phyloP scores from a whole-genome alignment of 2,797 vertebrate species.

The Okamejei kenojei region DNA sequence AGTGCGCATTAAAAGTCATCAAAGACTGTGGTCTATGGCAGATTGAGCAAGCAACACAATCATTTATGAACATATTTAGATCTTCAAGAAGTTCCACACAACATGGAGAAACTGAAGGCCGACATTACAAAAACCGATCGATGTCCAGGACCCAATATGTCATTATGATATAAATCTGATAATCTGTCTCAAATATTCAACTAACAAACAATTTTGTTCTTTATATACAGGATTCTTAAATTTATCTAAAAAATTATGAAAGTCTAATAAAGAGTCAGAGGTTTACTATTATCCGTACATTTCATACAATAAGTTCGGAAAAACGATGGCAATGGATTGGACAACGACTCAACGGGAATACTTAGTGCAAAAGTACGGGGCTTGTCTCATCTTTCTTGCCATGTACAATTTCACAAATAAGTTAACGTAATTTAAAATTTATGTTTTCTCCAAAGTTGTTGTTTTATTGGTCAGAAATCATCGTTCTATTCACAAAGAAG shows the following conservation, averaged over 20 bases:
- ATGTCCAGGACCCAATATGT: background rate
- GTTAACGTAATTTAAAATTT: background rate
- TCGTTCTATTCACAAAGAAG: no score
- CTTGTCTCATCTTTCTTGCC: background rate
- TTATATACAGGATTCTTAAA: conserved; percentile 59
- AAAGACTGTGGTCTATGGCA: background rate
- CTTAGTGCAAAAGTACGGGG: conserved; percentile 71
- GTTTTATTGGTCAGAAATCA: background rate
- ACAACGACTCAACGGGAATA: conserved; percentile 83
- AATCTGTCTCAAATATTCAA: background rate
- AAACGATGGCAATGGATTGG: conserved; percentile 93
- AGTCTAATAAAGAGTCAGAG: conserved; percentile 80
- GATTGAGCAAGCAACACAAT: background rate
- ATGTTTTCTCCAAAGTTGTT: background rate
- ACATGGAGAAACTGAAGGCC: background rate
- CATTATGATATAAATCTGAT: background rate
- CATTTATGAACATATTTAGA: background rate
- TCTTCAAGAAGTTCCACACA: background rate
- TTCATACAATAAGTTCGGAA: conserved; percentile 73
- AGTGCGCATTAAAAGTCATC: background rate
- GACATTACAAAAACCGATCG: no score
- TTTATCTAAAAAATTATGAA: conserved; percentile 62
- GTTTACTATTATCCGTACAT: conserved; percentile 84
- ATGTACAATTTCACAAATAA: background rate
- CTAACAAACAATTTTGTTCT: conserved; percentile 35